A percentile compares a stretch with the other conserved stretches of the same genome.
Conservation (phyloP, 1,140 invertebrate genomes). For the Lanistes nyassanus region DNA sequence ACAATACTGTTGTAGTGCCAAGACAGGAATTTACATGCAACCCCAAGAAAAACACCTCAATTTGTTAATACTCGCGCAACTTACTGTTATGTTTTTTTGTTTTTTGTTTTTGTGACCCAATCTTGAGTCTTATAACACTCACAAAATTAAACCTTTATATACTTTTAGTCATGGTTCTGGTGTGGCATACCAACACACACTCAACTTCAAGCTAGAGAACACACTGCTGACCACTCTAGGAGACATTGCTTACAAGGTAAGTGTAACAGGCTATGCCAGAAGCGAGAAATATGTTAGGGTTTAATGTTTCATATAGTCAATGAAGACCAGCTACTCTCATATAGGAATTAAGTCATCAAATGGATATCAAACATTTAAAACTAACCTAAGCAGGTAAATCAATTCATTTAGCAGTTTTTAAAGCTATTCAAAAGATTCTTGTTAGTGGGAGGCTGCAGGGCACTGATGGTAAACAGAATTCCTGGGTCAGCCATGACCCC, state of each 20-base stretch:
- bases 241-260: constrained; percentile 45
- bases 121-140: no score
- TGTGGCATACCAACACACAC: constrained; percentile 45
- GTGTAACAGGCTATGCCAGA: neutral
- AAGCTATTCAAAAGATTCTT: neutral
- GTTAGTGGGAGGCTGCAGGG: no score
- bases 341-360: neutral
- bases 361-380: neutral
- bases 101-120: neutral
- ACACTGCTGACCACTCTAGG: constrained; percentile 42
- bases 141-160: no score
- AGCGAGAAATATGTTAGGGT: neutral
- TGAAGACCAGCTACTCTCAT: neutral
- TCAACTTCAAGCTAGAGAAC: constrained; percentile 53
- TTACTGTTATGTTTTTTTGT: neutral
- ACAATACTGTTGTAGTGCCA: no score
- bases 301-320: neutral
- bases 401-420: neutral
- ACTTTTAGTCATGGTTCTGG: constrained; percentile 44
- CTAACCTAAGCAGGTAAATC: neutral
- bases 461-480: no score
- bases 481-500: no score
- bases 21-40: no score
- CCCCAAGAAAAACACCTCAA: no score
- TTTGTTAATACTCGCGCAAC: no score